Base-by-base conservation (phyloP, 2,113 vertebrate genomes). In the Callipepla squamata region DNA sequence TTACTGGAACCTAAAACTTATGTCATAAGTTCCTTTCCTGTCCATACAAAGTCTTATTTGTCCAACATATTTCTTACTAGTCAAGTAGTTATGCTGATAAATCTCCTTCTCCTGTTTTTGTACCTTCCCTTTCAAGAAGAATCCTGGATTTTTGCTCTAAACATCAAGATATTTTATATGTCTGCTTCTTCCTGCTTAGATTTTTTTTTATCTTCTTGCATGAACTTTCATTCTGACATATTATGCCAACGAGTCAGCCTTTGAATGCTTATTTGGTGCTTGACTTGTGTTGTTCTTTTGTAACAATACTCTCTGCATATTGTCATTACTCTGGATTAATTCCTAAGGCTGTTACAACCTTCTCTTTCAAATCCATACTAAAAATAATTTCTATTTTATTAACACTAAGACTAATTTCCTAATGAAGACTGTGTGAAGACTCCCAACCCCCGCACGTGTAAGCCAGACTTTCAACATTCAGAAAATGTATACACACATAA, bases 131-230 rank as follows among this genome's bases (percentile, higher is more conserved):
- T 61, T n/a, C 50, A 14, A 80, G 68, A 62, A 82, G n/a, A 63
- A 74, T 63, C 8, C 6, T 5, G 48, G 5, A 2, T 30, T 70
- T 87, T 75, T 21, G 45, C 62, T 70, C 26, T 70, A 61, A 58
- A 13, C 11, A 84, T 78, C 42, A 40, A 70, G 65, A 6, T 4
- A 18, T 40, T 69, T n/a, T 44, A 26, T 2, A 30, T 0, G 0
- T 63, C 34, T 1, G 0, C 26, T 80, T 57, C 40, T 51, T 69
- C 8, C 14, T 81, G 45, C 50, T 67, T 53, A 53, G 36, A 20
- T 78, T 47, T 36, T 84, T 32, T 51, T 91, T 51, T 91, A 23
- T n/a, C 50, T 40, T 66, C 25, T 36, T 47, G 7, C n/a, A 28
- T 59, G 38, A 72, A 20, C 20, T 26, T 38, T n/a, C 11, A 20